Percentiles rank a stretch among this genome's conserved stretches.
Conservation (phyloP, 2,797 vertebrate species). For the Microctenopoma stevenorrisi region DNA sequence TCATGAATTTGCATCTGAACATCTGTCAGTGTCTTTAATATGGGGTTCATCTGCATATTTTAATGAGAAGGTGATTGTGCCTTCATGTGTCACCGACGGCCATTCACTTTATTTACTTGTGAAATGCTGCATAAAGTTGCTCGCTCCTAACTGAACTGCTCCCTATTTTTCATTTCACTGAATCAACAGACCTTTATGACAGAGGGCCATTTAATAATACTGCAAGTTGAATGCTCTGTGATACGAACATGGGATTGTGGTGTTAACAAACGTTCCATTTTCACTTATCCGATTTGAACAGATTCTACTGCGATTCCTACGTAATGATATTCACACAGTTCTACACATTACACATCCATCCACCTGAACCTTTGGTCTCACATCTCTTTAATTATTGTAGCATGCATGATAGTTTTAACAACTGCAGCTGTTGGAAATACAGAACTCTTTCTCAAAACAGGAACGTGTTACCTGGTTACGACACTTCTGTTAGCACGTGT, state of each 20-base stretch:
- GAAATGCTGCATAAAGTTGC: neutral
- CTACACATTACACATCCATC: too few relatives aligned
- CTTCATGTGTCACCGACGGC: constrained; percentile 17
- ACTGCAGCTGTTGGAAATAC: too few relatives aligned
- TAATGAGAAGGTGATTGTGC: constrained; percentile 40
- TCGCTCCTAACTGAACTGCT: neutral
- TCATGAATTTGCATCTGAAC: constrained; percentile 55
- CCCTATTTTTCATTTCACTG: constrained; percentile 9
- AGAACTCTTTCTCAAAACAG: too few relatives aligned
- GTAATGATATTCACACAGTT: too few relatives aligned
- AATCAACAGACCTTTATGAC: neutral
- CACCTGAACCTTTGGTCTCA: too few relatives aligned
- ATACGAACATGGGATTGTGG: neutral
- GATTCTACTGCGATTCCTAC: neutral
- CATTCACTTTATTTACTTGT: neutral
- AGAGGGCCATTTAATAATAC: neutral
- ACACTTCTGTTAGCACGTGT: too few relatives aligned
- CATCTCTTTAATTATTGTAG: too few relatives aligned
- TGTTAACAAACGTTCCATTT: neutral
- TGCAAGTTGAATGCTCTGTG: neutral
- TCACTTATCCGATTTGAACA: neutral
- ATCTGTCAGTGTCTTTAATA: constrained; percentile 56
- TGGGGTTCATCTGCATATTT: constrained; percentile 57
- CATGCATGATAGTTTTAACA: too few relatives aligned
- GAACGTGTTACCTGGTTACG: too few relatives aligned